Base-by-base conservation (phyloP, 1,140 invertebrate species). In the Achatina immaculata region DNA sequence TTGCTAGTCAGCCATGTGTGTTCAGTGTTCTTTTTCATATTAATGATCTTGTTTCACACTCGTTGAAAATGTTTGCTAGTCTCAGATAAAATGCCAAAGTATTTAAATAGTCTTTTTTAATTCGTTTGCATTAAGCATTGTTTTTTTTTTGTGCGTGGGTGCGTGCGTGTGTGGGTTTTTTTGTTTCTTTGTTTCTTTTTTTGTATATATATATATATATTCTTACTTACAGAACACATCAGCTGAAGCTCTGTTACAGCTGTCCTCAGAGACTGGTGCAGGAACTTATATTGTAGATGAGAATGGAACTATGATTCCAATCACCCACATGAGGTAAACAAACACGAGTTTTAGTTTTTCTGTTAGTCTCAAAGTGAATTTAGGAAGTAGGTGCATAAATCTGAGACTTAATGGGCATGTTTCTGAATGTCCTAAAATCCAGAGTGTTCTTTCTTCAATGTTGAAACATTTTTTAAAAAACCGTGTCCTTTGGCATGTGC, bases 201-300 rank as follows among this genome's bases (percentile, higher is more conserved):
- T 51, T 55, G 31, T 51, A 28, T 36, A 6, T 75, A 6, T 48
- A n/a, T n/a, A n/a, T n/a, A n/a, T n/a, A n/a, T n/a, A n/a, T n/a
- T n/a, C n/a, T n/a, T n/a, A n/a, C n/a, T n/a, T 11, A 38, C 16
- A 78, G n/a, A 76, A 48, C 38, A 76, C 31, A 36, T 58, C 74
- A 4, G 74, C 51, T 7, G 58, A 76, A 62, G 74, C 74, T 76
- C 51, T 76, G 34, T 34, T 76, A 24, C 51, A 76, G 74, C 40
- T 76, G 7, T 68, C 65, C 16, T 43, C 76, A 78, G 76, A 78
- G 43, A 36, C 19, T 1, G 48, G 16, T 45, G 36, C 76, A 2
- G 76, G 38, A 42, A 78, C 76, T 19, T 66, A 66, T 38, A 43
- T 78, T 24, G n/a, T 78, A n/a, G 76, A 78, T 78, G 76, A 78